A percentile compares a stretch with the other conserved stretches of the same genome.
These are phyloP conservation scores for Percopsis omiscomaycus DNA, from an alignment of 2,797 vertebrate genomes.

Conservation along the genomic window DNA sequence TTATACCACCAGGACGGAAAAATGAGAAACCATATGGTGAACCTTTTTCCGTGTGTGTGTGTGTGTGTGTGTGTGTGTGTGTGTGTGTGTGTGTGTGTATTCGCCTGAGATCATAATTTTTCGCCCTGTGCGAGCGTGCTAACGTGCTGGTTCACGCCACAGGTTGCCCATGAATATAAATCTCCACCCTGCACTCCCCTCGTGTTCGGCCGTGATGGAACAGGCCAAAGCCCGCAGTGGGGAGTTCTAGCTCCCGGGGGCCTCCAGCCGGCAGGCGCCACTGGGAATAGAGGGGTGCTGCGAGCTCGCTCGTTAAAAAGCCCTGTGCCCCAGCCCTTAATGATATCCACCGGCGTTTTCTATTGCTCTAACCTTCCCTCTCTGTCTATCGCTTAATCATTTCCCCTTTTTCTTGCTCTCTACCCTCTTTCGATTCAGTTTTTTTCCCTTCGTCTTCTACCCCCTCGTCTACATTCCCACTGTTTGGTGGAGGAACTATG, in stretches of 20 bases:
- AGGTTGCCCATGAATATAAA: slow-evolving; percentile 46
- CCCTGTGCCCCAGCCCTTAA: slow-evolving; percentile 56
- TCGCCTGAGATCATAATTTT: slow-evolving; percentile 15
- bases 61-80: slow-evolving; percentile 20
- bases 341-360: slow-evolving; percentile 60
- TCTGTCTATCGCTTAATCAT: slow-evolving; percentile 12
- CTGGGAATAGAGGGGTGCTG: slow-evolving; percentile 67
- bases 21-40: slow-evolving; percentile 14
- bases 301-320: slow-evolving; percentile 67
- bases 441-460: neutral
- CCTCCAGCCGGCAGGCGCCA: slow-evolving; percentile 67
- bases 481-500: slow-evolving; percentile 45
- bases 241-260: slow-evolving; percentile 45
- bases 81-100: slow-evolving; percentile 22
- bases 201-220: slow-evolving; percentile 41
- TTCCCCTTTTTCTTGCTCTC: slow-evolving; percentile 8
- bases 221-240: slow-evolving; percentile 39
- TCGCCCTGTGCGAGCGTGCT: slow-evolving; percentile 25
- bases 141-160: slow-evolving; percentile 43
- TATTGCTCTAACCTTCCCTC: slow-evolving; percentile 20
- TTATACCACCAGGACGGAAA: slow-evolving; percentile 38
- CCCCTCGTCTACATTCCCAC: neutral
- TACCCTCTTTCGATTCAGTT: neutral
- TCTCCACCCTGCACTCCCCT: slow-evolving; percentile 19
- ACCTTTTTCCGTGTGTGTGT: slow-evolving; percentile 19